Evolutionary conservation across 2,888 invertebrate genomes (phyloP).

Genomic region (Sinotaia quadrata): DNA sequence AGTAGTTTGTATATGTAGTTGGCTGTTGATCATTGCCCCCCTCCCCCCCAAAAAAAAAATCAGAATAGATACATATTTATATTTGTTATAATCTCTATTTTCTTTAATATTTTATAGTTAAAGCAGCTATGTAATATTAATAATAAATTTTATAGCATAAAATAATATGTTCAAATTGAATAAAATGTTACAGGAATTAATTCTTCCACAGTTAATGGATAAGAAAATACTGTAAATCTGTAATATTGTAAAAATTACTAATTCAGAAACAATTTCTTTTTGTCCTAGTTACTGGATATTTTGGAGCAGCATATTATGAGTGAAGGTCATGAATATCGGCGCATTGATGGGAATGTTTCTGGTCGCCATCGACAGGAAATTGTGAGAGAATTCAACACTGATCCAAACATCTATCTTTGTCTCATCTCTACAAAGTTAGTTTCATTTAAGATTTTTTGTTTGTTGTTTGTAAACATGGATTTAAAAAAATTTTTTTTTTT

Average conservation of each 20-base stretch:
- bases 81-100: too few species aligned
- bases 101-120: too few species aligned
- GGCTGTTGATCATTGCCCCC: too few species aligned
- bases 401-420: conserved; percentile 66
- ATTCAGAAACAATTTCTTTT: neutral
- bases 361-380: conserved; percentile 51
- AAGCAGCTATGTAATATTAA: too few species aligned
- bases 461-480: too few species aligned
- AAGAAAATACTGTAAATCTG: too few species aligned
- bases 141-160: neutral
- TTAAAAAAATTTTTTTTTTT: too few species aligned
- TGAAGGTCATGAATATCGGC: conserved; percentile 63
- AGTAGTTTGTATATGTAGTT: too few species aligned
- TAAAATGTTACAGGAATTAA: neutral
- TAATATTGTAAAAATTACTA: too few species aligned
- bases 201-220: too few species aligned
- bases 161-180: neutral
- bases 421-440: conserved; percentile 69
- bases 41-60: too few species aligned
- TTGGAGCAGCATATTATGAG: conserved; percentile 67
- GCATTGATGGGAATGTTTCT: conserved; percentile 66
- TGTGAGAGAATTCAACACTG: conserved; percentile 66
- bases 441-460: neutral
- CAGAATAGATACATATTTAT: too few species aligned
- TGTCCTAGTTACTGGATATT: conserved; percentile 63